A percentile compares a stretch with the other conserved stretches of the same genome.
These are phyloP conservation scores for Arothron firmamentum DNA, from an alignment of 2,113 vertebrate species.

Conservation along the genomic window DNA sequence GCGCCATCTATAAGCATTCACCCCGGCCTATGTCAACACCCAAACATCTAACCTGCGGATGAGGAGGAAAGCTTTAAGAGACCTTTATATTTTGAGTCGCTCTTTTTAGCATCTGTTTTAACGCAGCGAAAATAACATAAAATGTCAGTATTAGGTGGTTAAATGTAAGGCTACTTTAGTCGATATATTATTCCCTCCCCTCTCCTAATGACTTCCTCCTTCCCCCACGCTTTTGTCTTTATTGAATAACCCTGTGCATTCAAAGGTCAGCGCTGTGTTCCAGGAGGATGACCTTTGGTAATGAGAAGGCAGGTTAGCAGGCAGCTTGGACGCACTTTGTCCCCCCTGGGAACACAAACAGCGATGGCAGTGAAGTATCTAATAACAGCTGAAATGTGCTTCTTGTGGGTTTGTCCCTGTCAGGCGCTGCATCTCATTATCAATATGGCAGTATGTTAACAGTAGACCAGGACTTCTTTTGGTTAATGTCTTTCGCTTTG, in stretches of 20 bases:
- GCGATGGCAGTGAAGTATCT: constrained; percentile 40
- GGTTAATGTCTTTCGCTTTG: not conserved
- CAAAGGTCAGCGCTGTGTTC: constrained; percentile 53
- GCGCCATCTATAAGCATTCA: constrained; percentile 47
- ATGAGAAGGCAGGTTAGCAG: constrained; percentile 59
- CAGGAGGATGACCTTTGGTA: constrained; percentile 55
- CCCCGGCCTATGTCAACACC: constrained; percentile 19
- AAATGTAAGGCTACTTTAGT: constrained; percentile 7
- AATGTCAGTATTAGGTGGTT: not conserved
- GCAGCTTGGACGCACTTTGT: constrained; percentile 68
- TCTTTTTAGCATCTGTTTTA: not conserved
- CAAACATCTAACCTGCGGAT: constrained; percentile 20
- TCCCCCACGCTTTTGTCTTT: not conserved
- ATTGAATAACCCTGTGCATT: constrained; percentile 39
- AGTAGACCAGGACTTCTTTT: not conserved
- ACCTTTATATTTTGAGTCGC: not conserved
- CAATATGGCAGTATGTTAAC: not conserved
- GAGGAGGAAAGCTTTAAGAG: not conserved
- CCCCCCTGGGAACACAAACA: constrained; percentile 70
- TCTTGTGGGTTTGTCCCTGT: constrained; percentile 11
- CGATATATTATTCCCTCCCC: not conserved
- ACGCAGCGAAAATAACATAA: constrained; percentile 3
- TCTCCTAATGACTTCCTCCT: not conserved
- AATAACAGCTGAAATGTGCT: constrained; percentile 54
- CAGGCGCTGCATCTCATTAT: not conserved